Base-by-base conservation (phyloP, 37 sponge, comb jelly and placozoan genomes). In the Hexactinellida sp. region DNA sequence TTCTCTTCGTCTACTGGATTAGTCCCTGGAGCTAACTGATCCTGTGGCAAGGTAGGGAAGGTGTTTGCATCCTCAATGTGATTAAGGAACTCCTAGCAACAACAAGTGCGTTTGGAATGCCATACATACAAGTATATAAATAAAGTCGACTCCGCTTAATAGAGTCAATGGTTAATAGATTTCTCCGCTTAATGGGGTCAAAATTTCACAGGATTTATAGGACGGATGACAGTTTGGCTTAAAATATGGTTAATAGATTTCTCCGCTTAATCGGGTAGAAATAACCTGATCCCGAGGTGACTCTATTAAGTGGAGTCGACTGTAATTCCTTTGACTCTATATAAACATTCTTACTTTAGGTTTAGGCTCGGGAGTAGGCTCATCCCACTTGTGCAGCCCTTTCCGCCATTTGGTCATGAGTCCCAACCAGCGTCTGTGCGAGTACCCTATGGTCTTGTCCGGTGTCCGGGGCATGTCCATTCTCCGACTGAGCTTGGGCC, bases 341-440 rank as follows among this genome's bases (percentile, higher is more conserved):
- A n/a, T n/a, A n/a, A n/a, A n/a, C n/a, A n/a, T n/a, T n/a, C n/a
- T n/a, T n/a, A n/a, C n/a, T n/a, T n/a, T n/a, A n/a, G n/a, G n/a
- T n/a, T n/a, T n/a, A n/a, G n/a, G n/a, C n/a, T n/a, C 9, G 52
- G 52, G 9, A 47, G 9, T 47, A 9, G 16, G 9, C 34, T 23
- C 30, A 63, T 95, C 96, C 38, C 76, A 96, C 0, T 9, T 30
- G 55, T 96, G 97, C 30, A 96, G 89, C 0, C 54, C 38, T 55
- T 88, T 87, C 30, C 97, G 85, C 97, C 97, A 96, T 25, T 85
- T 82, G 38, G 86, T 87, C 25, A 94, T 47, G 82, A 90, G 97
- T 23, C 94, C 94, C 54, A 94, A 90, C 91, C 93, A 96, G 1
- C 91, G 87, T 35, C 97, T 54, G 0, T 91, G 94, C 86, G 94